A percentile compares a stretch with the other conserved stretches of the same genome.
phyloP scores from a whole-genome alignment of 2,113 vertebrate genomes.

The Equus quagga region DNA sequence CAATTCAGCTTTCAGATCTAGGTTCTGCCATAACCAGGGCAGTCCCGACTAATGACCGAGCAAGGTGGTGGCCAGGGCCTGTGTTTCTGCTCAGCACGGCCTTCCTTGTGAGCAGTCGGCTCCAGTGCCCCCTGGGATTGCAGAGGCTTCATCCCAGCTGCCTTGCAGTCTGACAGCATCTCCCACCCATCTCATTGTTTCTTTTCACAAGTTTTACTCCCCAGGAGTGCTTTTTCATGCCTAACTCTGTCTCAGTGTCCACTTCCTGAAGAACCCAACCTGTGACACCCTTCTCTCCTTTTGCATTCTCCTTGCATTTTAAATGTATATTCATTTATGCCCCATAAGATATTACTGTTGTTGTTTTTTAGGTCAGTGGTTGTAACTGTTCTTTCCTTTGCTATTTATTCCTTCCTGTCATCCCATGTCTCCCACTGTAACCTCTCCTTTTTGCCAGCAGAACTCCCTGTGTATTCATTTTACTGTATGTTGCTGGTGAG shows the following conservation, averaged over 20 bases:
- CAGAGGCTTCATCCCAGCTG: not conserved
- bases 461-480: not conserved
- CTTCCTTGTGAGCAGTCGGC: not conserved
- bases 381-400: not conserved
- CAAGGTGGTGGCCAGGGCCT: not conserved
- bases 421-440: not conserved
- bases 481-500: not conserved
- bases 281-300: not conserved
- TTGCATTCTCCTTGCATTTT: not conserved
- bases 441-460: not conserved
- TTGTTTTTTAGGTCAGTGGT: not conserved
- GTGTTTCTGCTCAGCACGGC: not conserved
- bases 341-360: not conserved
- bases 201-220: not conserved
- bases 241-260: not conserved
- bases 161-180: not conserved
- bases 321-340: not conserved
- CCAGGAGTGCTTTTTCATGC: not conserved
- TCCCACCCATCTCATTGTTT: too few species aligned
- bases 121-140: not conserved
- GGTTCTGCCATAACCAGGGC: too few species aligned
- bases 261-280: not conserved
- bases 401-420: not conserved
- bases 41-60: not conserved
- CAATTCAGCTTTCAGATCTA: not conserved